Conservation (phyloP, 2,113 vertebrate genomes). For the Manacus vitellinus region DNA sequence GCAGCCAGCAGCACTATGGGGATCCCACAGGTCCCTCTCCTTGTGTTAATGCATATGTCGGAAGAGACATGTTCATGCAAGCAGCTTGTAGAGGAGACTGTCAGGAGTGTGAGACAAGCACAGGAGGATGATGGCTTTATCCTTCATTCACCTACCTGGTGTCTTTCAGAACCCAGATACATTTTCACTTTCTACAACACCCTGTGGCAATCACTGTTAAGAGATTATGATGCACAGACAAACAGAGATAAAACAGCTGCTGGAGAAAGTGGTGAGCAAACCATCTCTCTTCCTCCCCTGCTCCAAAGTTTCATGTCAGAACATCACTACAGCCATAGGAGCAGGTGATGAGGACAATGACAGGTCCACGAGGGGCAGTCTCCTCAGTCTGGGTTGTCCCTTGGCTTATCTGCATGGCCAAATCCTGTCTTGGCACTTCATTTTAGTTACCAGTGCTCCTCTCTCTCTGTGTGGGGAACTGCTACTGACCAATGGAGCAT, state of each 20-base stretch:
- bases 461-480: neutral
- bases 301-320: neutral
- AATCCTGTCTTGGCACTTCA: slow-evolving; percentile 37
- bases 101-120: neutral
- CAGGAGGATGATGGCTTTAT: neutral
- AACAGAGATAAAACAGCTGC: neutral
- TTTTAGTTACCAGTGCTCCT: slow-evolving; percentile 3
- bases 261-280: neutral
- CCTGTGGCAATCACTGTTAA: neutral
- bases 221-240: neutral
- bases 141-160: neutral
- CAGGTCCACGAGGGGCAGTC: neutral
- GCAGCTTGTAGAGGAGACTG: neutral
- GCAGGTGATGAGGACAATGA: neutral
- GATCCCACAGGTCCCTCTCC: neutral
- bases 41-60: fast-evolving
- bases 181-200: neutral
- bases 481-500: slow-evolving; percentile 54
- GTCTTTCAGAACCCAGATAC: neutral
- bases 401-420: neutral
- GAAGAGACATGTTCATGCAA: neutral
- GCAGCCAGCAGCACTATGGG: neutral
- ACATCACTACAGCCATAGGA: neutral
- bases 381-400: neutral
- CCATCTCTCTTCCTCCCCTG: neutral